phyloP scores from a whole-genome alignment of 2,113 vertebrate species.

The Apodemus speciosus region DNA sequence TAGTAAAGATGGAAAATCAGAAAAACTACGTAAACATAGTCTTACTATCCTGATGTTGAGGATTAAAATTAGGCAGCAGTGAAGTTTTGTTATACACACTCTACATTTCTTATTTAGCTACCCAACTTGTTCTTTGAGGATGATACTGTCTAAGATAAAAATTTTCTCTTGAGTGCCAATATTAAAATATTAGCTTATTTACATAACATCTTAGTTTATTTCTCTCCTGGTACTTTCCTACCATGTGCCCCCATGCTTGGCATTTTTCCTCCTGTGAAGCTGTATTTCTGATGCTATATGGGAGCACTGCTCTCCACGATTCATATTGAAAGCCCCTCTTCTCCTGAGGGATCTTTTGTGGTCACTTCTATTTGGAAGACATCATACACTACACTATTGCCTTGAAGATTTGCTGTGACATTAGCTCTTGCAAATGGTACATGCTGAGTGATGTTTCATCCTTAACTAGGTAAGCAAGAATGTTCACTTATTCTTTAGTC shows the following conservation, averaged over 20 bases:
- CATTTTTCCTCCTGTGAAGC: background rate
- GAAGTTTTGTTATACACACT: background rate
- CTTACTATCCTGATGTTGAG: background rate
- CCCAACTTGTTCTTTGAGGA: background rate
- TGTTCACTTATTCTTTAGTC: background rate
- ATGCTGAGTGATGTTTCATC: background rate
- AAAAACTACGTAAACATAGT: background rate
- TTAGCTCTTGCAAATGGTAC: background rate
- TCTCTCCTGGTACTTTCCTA: background rate
- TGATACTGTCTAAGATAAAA: background rate
- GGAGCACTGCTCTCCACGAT: background rate
- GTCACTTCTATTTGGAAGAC: background rate
- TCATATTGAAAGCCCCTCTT: background rate
- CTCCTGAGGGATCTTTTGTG: background rate
- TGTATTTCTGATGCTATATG: background rate
- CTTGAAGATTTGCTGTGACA: background rate
- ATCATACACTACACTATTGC: background rate
- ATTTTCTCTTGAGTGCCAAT: background rate
- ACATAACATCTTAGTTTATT: background rate
- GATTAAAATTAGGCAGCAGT: background rate
- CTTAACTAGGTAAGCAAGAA: background rate
- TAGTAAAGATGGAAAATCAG: background rate
- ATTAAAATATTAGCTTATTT: conserved; percentile 14
- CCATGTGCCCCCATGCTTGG: background rate
- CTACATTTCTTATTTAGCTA: background rate